Conservation (phyloP, 1,140 invertebrate species). For the Hypsibius dujardini region DNA sequence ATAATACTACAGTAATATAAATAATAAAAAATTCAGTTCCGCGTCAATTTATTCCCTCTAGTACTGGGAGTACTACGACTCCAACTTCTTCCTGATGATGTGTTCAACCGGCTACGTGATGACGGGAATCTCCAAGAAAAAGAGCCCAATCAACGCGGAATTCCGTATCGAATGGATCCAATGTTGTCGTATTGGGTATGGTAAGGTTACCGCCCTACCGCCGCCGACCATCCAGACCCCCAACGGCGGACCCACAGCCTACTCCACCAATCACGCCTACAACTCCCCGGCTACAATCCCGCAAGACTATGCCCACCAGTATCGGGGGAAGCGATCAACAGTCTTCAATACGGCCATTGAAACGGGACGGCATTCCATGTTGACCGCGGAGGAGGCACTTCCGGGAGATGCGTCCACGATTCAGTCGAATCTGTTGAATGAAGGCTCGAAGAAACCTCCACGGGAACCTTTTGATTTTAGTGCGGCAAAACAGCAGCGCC, state of each 20-base stretch:
- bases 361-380: not conserved
- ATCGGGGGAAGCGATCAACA: conserved; percentile 6
- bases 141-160: not conserved
- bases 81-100: conserved; percentile 8
- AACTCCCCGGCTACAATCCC: not conserved
- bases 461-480: too few relatives aligned
- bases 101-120: conserved; percentile 3
- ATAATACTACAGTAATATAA: too few relatives aligned
- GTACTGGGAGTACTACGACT: conserved; percentile 16
- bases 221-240: not conserved
- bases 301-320: conserved; percentile 10
- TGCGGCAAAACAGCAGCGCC: too few relatives aligned
- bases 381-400: not conserved
- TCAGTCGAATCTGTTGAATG: not conserved
- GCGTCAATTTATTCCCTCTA: not conserved
- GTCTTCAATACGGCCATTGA: not conserved
- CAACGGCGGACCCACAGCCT: not conserved
- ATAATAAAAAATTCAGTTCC: not conserved
- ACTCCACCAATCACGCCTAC: not conserved
- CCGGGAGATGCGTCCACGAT: not conserved
- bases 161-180: not conserved
- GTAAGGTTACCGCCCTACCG: not conserved
- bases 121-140: conserved; percentile 13
- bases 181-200: conserved; percentile 6
- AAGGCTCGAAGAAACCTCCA: too few relatives aligned